phyloP scores from a whole-genome alignment of 2,113 vertebrate species.

The Nibea coibor region DNA sequence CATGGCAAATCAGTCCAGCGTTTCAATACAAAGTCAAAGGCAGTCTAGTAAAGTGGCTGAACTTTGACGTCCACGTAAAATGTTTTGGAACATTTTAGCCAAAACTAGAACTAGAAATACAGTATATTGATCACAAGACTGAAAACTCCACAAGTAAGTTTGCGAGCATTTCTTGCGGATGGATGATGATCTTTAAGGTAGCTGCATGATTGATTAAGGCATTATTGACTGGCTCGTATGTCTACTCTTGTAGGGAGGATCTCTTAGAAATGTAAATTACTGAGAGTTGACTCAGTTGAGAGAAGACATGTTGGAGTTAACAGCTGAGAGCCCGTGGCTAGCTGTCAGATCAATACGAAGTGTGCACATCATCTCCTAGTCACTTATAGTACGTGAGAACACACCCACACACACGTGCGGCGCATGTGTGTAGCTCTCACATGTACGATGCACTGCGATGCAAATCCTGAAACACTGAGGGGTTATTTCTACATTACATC shows the following conservation, averaged over 20 bases:
- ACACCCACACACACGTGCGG: constrained; percentile 23
- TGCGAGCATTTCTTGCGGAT: not conserved
- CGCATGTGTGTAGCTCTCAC: constrained; percentile 23
- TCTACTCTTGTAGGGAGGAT: not conserved
- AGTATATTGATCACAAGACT: too few species aligned
- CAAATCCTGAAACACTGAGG: constrained; percentile 66
- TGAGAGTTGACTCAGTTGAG: not conserved
- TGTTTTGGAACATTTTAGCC: not conserved
- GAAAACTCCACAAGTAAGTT: not conserved
- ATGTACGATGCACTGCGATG: constrained; percentile 39
- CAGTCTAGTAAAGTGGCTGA: not conserved
- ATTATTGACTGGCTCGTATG: not conserved
- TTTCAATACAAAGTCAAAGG: constrained; percentile 60
- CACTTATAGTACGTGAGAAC: constrained; percentile 20
- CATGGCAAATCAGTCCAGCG: constrained; percentile 49
- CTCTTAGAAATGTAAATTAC: constrained; percentile 19
- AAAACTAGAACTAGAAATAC: not conserved
- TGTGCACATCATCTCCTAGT: constrained; percentile 46
- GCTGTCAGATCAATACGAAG: constrained; percentile 66
- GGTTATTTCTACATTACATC: constrained; percentile 76
- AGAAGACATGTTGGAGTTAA: constrained; percentile 19
- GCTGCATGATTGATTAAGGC: not conserved
- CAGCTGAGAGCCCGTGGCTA: constrained; percentile 45
- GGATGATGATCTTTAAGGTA: not conserved
- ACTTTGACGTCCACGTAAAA: not conserved